phyloP scores from a whole-genome alignment of 2,113 vertebrate genomes.

The Charina bottae region DNA sequence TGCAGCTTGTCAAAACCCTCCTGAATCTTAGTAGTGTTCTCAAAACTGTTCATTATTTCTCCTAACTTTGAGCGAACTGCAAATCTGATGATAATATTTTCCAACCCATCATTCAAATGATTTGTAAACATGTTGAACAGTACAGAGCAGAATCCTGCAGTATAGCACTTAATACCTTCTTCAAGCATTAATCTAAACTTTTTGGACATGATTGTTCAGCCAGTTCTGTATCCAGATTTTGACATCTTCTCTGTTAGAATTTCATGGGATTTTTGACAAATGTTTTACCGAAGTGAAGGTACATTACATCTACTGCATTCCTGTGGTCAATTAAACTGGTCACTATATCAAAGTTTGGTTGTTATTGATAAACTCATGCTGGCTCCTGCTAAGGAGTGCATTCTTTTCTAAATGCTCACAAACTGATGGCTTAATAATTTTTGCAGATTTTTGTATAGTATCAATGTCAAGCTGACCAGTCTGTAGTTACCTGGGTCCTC shows the following conservation, averaged over 20 bases:
- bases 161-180: background rate
- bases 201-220: background rate
- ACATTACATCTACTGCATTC: background rate
- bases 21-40: background rate
- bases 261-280: background rate
- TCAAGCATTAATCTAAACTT: background rate
- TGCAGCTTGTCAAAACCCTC: background rate
- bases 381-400: background rate
- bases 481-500: background rate
- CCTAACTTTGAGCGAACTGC: background rate
- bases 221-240: background rate
- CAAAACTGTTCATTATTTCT: background rate
- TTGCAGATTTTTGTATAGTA: background rate
- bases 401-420: background rate
- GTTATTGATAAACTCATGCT: background rate
- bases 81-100: background rate
- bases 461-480: background rate
- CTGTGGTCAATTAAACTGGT: background rate
- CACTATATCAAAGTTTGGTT: background rate
- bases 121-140: background rate
- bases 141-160: background rate
- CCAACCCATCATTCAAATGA: background rate
- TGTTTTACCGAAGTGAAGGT: background rate
- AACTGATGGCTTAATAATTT: background rate
- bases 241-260: background rate